Conservation (phyloP, 2,888 invertebrate genomes). For the Brenthis hecate region DNA sequence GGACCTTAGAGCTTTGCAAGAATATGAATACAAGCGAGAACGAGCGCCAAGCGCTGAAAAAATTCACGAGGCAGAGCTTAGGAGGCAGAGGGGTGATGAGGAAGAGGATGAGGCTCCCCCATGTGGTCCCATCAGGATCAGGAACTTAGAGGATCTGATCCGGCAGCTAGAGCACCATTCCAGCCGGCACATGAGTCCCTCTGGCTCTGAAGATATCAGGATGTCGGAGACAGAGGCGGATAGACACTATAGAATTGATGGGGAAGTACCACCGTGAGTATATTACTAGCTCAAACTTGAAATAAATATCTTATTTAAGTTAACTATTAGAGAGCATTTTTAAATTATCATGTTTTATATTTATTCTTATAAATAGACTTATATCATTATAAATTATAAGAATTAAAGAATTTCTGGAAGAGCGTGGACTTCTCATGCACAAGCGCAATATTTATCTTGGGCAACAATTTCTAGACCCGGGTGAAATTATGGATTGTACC, state of each 20-base stretch:
- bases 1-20: slow-evolving; percentile 75
- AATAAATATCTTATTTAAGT: too few species aligned
- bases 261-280: slow-evolving; percentile 74
- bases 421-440: too few species aligned
- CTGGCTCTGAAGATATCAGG: slow-evolving; percentile 94
- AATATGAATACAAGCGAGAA: slow-evolving; percentile 82
- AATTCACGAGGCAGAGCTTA: slow-evolving; percentile 86
- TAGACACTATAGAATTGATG: slow-evolving; percentile 91
- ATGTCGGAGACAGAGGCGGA: slow-evolving; percentile 95
- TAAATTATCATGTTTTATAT: too few species aligned
- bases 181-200: slow-evolving; percentile 93
- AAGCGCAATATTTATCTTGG: too few species aligned
- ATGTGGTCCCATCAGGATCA: slow-evolving; percentile 92
- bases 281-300: background rate
- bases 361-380: too few species aligned
- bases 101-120: slow-evolving; percentile 90
- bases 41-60: slow-evolving; percentile 88
- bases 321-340: too few species aligned
- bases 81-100: slow-evolving; percentile 80
- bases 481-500: too few species aligned
- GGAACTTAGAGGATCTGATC: slow-evolving; percentile 95
- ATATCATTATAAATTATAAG: too few species aligned
- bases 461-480: too few species aligned
- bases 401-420: too few species aligned
- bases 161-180: slow-evolving; percentile 94